Evolutionary conservation across 2,797 vertebrate species (phyloP).

Genomic region (Catostomus latipinnis): DNA sequence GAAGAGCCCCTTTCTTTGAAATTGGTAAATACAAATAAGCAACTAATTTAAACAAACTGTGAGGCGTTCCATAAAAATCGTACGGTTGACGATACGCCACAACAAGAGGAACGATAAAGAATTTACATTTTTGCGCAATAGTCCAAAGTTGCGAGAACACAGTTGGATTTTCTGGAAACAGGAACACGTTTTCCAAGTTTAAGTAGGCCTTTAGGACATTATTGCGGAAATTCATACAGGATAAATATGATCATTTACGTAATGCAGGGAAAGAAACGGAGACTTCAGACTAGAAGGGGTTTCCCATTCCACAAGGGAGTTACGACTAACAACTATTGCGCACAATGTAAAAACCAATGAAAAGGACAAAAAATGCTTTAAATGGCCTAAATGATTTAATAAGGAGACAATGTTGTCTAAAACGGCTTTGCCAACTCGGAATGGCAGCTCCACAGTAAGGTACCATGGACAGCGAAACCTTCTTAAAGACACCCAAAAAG

Average conservation of each 20-base stretch:
- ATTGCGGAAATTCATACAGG: background rate
- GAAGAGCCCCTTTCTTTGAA: background rate
- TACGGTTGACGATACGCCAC: too few species aligned
- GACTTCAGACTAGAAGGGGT: background rate
- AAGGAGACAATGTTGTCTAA: background rate
- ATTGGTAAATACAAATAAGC: background rate
- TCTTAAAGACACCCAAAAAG: background rate
- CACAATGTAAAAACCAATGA: background rate
- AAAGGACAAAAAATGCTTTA: conserved; percentile 1
- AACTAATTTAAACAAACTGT: background rate
- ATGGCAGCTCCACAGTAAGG: conserved; percentile 13
- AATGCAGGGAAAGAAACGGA: background rate
- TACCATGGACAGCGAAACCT: conserved; percentile 42
- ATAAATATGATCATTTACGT: background rate
- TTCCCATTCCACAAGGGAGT: conserved; percentile 42
- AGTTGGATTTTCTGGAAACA: background rate
- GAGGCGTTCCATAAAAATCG: too few species aligned
- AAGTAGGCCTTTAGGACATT: background rate
- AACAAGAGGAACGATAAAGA: too few species aligned
- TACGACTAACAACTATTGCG: conserved; percentile 25
- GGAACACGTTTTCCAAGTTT: background rate
- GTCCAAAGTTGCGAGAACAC: background rate
- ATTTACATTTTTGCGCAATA: too few species aligned
- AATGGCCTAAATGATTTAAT: background rate
- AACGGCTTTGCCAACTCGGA: background rate